phyloP scores from a whole-genome alignment of 2,888 invertebrate genomes.

The Andrena flavipes region DNA sequence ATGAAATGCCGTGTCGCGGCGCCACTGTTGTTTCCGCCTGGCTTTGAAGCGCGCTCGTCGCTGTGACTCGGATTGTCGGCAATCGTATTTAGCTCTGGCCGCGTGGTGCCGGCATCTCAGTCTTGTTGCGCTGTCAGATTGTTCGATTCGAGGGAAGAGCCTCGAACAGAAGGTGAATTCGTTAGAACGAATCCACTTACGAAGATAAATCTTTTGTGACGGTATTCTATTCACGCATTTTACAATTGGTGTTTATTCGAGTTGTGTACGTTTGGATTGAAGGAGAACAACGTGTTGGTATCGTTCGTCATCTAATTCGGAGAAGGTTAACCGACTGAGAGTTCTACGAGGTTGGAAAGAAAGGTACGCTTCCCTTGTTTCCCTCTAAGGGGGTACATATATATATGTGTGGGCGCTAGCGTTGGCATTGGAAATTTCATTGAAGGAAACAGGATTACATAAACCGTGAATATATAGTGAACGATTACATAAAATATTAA shows the following conservation, averaged over 20 bases:
- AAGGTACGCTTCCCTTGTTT: slow-evolving; percentile 11
- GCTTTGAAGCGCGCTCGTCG: slow-evolving; percentile 16
- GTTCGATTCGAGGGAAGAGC: not conserved
- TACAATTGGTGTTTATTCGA: slow-evolving; percentile 8
- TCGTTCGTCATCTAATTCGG: not conserved
- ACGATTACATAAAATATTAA: no score
- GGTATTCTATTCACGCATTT: not conserved
- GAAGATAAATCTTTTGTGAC: not conserved
- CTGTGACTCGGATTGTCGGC: slow-evolving; percentile 26
- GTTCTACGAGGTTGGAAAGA: slow-evolving; percentile 3
- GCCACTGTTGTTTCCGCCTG: slow-evolving; percentile 33
- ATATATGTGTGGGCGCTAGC: no score
- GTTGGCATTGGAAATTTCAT: not conserved
- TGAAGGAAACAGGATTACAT: not conserved
- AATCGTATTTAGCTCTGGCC: slow-evolving; percentile 71
- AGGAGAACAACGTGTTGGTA: not conserved
- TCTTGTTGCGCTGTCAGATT: slow-evolving; percentile 52
- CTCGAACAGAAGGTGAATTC: not conserved
- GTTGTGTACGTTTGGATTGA: not conserved
- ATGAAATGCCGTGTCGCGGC: slow-evolving; percentile 19
- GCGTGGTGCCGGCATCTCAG: slow-evolving; percentile 68
- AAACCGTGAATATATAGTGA: no score
- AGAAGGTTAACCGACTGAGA: slow-evolving; percentile 9
- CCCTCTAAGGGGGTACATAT: not conserved
- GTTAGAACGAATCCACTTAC: not conserved